These are phyloP conservation scores for Gobionotothen gibberifrons DNA, from an alignment of 2,797 vertebrate species.

Conservation along the genomic window DNA sequence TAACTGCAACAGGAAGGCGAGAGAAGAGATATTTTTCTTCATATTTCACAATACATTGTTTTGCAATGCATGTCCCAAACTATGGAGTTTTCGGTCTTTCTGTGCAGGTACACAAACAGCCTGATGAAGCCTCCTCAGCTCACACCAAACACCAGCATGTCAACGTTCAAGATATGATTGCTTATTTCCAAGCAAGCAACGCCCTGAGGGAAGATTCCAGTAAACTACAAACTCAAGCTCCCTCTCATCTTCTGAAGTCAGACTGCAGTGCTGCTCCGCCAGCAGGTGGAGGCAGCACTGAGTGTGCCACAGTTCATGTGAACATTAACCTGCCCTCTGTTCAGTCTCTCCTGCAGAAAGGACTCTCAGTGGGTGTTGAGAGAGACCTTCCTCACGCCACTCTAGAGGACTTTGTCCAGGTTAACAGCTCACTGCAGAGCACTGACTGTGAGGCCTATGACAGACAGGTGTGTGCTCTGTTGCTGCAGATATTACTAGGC, in stretches of 20 bases:
- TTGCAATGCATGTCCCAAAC: background rate
- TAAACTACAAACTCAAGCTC: background rate
- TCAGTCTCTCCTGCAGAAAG: conserved; percentile 60
- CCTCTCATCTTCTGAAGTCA: background rate
- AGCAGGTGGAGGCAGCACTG: conserved; percentile 54
- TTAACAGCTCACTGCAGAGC: conserved; percentile 48
- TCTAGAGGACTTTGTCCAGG: conserved; percentile 81
- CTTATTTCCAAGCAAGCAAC: conserved; percentile 61
- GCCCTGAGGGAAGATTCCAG: background rate
- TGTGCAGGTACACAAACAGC: conserved; percentile 66
- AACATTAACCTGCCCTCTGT: conserved; percentile 36
- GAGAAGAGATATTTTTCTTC: background rate
- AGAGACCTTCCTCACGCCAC: conserved; percentile 84
- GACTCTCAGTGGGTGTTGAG: conserved; percentile 61
- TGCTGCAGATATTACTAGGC: conserved; percentile 85
- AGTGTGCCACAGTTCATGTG: background rate
- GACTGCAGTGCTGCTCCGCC: conserved; percentile 15
- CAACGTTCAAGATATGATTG: conserved; percentile 77
- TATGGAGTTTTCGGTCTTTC: conserved; percentile 4
- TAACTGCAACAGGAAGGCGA: conserved; percentile 21
- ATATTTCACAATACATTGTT: no score
- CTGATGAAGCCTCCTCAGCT: conserved; percentile 1
- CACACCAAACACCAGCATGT: conserved; percentile 66
- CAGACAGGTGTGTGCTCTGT: conserved; percentile 80
- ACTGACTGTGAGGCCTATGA: conserved; percentile 72